Evolutionary conservation across 2,888 invertebrate genomes (phyloP).

Genomic region (Pheosia tremula): DNA sequence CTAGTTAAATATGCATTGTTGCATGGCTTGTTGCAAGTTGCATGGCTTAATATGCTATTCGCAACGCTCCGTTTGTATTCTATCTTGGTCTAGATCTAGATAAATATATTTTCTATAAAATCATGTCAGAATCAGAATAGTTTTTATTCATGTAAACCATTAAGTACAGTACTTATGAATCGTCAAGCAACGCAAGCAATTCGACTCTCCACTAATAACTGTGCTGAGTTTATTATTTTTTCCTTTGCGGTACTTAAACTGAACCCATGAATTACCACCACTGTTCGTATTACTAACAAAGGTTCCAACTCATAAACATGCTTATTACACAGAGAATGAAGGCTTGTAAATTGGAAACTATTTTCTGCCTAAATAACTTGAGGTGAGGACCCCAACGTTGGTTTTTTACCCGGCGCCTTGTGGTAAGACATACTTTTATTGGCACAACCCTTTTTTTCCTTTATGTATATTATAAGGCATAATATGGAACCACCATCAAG

Average conservation of each 20-base stretch:
- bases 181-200: neutral
- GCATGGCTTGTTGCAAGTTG: too few relatives aligned
- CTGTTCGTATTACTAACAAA: constrained; percentile 13
- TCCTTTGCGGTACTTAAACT: neutral
- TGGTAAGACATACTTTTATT: constrained; percentile 33
- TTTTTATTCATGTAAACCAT: too few relatives aligned
- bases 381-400: constrained; percentile 24
- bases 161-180: neutral
- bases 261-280: neutral
- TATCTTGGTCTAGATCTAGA: too few relatives aligned
- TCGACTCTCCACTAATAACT: neutral
- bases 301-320: constrained; percentile 13
- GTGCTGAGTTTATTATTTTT: neutral
- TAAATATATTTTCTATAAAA: too few relatives aligned
- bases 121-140: too few relatives aligned
- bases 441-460: constrained; percentile 15
- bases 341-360: constrained; percentile 19
- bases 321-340: constrained; percentile 18
- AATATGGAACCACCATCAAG: constrained; percentile 16
- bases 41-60: too few relatives aligned
- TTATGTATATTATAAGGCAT: constrained; percentile 14
- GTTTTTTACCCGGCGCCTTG: constrained; percentile 22
- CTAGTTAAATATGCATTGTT: constrained; percentile 71
- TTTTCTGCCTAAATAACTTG: constrained; percentile 32
- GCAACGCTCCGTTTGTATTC: too few relatives aligned